Conservation (phyloP, 1,140 invertebrate species). For the Atta cephalotes region DNA sequence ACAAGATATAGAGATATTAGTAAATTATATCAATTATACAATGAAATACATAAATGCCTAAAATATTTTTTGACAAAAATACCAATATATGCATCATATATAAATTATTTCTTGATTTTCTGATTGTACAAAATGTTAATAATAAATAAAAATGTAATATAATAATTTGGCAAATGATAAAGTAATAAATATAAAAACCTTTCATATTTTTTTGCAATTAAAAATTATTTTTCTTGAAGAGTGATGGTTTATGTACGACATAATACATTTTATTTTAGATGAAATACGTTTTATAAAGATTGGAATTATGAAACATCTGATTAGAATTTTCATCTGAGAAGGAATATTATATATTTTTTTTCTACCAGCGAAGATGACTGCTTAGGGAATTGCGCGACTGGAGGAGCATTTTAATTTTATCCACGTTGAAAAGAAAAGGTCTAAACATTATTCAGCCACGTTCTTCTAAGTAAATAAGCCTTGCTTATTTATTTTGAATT, state of each 20-base stretch:
- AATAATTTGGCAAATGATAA: background rate
- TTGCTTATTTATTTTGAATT: constrained; percentile 25
- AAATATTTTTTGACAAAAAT: background rate
- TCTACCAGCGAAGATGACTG: too few relatives aligned
- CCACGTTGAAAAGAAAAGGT: background rate
- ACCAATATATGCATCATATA: too few relatives aligned
- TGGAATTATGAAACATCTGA: constrained; percentile 46
- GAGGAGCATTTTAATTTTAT: constrained; percentile 59
- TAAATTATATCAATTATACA: constrained; percentile 46
- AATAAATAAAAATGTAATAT: background rate
- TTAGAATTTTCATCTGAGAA: constrained; percentile 54
- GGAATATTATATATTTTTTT: background rate
- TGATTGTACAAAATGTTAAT: background rate
- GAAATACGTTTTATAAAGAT: constrained; percentile 32
- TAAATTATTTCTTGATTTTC: background rate
- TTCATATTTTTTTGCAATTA: constrained; percentile 20
- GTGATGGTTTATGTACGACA: background rate
- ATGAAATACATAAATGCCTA: background rate
- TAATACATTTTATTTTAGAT: constrained; percentile 14
- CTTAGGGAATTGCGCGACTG: background rate
- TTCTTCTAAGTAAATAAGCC: constrained; percentile 40
- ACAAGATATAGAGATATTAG: background rate
- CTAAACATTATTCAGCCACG: background rate
- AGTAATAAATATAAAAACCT: background rate
- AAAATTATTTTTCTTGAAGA: background rate